These are phyloP conservation scores for Drosophila repletoides DNA, from an alignment of 1,140 invertebrate species.

Conservation along the genomic window DNA sequence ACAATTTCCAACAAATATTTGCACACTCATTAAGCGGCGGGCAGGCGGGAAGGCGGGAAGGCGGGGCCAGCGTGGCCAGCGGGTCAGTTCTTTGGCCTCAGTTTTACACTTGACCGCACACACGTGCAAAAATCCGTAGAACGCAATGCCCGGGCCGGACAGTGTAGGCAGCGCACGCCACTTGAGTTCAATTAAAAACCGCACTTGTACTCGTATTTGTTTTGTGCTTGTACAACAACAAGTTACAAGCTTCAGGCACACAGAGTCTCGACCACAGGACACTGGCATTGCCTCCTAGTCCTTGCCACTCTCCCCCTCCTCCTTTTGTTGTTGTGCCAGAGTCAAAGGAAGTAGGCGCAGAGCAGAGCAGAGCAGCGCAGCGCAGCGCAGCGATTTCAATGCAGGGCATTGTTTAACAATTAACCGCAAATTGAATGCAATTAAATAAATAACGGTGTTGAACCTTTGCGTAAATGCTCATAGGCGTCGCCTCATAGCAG, in stretches of 20 bases:
- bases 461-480: slow-evolving; percentile 71
- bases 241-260: slow-evolving; percentile 60
- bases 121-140: slow-evolving; percentile 32
- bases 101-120: slow-evolving; percentile 52
- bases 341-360: slow-evolving; percentile 29
- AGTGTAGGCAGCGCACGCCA: slow-evolving; percentile 41
- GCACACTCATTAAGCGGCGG: slow-evolving; percentile 44
- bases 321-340: not conserved
- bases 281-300: not conserved
- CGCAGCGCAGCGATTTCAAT: not conserved
- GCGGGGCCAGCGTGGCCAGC: not conserved
- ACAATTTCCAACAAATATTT: slow-evolving; percentile 51
- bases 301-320: too few relatives aligned
- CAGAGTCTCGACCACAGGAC: slow-evolving; percentile 13
- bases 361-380: not conserved
- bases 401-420: slow-evolving; percentile 71
- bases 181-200: slow-evolving; percentile 79
- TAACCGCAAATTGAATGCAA: slow-evolving; percentile 80
- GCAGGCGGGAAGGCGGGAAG: not conserved
- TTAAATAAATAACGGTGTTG: slow-evolving; percentile 80
- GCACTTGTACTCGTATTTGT: slow-evolving; percentile 71
- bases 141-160: not conserved
- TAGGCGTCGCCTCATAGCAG: slow-evolving; percentile 52
- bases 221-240: slow-evolving; percentile 73
- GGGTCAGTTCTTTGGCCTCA: not conserved